phyloP scores from a whole-genome alignment of 1,140 invertebrate species.

The Lasaia peninsularis region DNA sequence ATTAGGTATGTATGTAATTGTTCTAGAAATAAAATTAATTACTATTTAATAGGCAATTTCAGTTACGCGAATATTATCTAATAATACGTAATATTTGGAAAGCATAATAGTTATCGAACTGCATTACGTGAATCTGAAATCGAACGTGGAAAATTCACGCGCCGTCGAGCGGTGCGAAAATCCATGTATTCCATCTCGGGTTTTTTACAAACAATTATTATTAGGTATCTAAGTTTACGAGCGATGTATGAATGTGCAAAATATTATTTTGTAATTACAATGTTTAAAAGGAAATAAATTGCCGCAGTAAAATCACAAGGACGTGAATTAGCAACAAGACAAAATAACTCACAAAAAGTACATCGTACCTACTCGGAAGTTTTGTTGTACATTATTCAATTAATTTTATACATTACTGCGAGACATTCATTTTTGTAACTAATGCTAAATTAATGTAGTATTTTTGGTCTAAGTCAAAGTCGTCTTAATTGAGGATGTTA shows the following conservation, averaged over 20 bases:
- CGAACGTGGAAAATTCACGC: conserved; percentile 74
- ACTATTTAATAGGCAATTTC: conserved; percentile 42
- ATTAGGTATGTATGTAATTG: conserved; percentile 12
- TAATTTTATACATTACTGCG: too few relatives aligned
- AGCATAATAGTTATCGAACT: conserved; percentile 67
- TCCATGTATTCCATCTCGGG: neutral
- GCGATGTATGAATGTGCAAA: neutral
- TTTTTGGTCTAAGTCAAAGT: too few relatives aligned
- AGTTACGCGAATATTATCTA: conserved; percentile 64
- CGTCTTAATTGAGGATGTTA: too few relatives aligned
- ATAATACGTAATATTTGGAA: conserved; percentile 71
- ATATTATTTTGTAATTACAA: neutral
- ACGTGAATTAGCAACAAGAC: neutral
- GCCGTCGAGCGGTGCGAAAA: conserved; percentile 49
- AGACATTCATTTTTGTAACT: too few relatives aligned
- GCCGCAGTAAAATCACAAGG: neutral
- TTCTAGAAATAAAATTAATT: conserved; percentile 22
- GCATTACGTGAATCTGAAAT: conserved; percentile 68
- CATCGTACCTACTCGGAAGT: neutral
- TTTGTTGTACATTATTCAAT: neutral
- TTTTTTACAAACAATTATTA: neutral
- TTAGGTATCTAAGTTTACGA: too few relatives aligned
- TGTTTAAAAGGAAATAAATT: neutral
- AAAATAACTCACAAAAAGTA: neutral
- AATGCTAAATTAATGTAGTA: too few relatives aligned